Conservation (phyloP, 2,888 invertebrate genomes). For the Anarsia innoxiella region DNA sequence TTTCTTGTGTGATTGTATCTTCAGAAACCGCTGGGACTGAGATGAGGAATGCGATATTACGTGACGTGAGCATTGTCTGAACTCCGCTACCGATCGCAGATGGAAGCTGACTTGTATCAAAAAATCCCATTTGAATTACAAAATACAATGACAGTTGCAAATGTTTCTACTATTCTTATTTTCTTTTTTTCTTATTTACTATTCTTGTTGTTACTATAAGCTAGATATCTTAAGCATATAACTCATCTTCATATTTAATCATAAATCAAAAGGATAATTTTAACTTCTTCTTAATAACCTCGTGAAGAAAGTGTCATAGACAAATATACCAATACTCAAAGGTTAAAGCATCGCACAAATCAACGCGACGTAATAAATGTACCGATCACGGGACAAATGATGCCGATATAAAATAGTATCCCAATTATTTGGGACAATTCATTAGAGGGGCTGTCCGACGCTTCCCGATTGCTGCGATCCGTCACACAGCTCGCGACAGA, state of each 20-base stretch:
- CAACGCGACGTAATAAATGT: conserved; percentile 63
- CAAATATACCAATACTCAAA: conserved; percentile 44
- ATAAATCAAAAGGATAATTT: too few relatives aligned
- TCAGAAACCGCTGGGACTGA: conserved; percentile 33
- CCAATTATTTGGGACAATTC: conserved; percentile 75
- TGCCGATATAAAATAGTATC: conserved; percentile 70
- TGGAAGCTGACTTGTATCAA: conserved; percentile 26
- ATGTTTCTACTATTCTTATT: conserved; percentile 17
- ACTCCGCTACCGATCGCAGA: conserved; percentile 34
- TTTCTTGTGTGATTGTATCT: conserved; percentile 24
- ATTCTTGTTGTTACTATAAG: too few relatives aligned
- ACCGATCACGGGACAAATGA: conserved; percentile 68
- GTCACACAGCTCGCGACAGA: conserved; percentile 62
- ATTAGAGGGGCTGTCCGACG: conserved; percentile 63
- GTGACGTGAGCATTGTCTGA: conserved; percentile 43
- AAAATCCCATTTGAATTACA: conserved; percentile 11
- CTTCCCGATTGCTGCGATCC: conserved; percentile 63
- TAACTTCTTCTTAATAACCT: conserved; percentile 6
- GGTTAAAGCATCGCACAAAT: conserved; percentile 67
- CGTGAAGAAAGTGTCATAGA: conserved; percentile 20
- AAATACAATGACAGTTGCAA: conserved; percentile 6
- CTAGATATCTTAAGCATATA: too few relatives aligned
- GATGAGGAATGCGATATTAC: conserved; percentile 47
- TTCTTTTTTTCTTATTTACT: too few relatives aligned
- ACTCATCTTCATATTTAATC: too few relatives aligned